Percentiles rank a stretch among this genome's conserved stretches.
Conservation (phyloP, 2,113 vertebrate species). For the Stomatorhinus ivindoensis region DNA sequence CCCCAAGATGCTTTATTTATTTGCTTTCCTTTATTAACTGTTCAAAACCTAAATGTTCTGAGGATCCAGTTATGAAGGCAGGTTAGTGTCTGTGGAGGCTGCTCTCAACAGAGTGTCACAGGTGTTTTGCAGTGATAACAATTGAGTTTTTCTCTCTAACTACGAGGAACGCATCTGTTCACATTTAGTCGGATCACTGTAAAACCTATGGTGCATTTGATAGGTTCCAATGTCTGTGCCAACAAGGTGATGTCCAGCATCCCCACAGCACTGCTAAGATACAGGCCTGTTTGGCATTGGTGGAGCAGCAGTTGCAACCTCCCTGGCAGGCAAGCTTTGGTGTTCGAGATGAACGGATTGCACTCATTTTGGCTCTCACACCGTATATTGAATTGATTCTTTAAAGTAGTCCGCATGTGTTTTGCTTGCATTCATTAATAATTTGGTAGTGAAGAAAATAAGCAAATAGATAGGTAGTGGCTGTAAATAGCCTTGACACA, state of each 20-base stretch:
- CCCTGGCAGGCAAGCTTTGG: neutral
- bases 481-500: constrained; percentile 9
- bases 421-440: constrained; percentile 7
- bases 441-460: neutral
- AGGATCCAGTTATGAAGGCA: neutral
- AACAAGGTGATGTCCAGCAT: neutral
- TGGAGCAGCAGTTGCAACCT: neutral
- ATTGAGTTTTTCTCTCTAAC: neutral
- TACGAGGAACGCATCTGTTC: neutral
- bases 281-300: neutral
- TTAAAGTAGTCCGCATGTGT: neutral
- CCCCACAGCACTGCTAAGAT: neutral
- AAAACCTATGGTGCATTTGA: neutral
- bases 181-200: neutral
- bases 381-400: neutral
- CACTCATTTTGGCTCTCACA: neutral
- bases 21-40: neutral
- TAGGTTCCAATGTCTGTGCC: neutral
- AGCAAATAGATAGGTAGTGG: neutral
- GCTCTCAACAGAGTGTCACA: neutral
- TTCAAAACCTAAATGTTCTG: neutral
- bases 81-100: neutral
- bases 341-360: neutral
- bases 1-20: neutral
- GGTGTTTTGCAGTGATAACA: neutral